These are phyloP conservation scores for Hoplodrina ambigua DNA, from an alignment of 2,888 invertebrate genomes.

Conservation along the genomic window DNA sequence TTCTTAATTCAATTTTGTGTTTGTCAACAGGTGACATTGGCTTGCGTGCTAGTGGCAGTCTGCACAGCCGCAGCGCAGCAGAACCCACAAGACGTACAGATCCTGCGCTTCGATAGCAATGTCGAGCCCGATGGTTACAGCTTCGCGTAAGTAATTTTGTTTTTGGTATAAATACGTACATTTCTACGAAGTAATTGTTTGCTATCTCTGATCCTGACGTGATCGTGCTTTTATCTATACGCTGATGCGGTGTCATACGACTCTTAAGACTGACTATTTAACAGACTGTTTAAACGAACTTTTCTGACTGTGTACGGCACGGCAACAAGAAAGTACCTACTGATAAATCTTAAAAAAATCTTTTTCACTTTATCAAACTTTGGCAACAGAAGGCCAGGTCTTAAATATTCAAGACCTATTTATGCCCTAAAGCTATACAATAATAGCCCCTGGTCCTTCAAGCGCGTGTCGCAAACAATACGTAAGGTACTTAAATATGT, in stretches of 20 bases:
- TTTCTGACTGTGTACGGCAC: no score
- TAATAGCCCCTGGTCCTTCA: conserved; percentile 4
- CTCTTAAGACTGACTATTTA: no score
- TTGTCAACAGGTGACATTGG: conserved; percentile 75
- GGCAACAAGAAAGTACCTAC: no score
- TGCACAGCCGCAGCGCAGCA: conserved; percentile 82
- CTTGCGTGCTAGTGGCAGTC: conserved; percentile 79
- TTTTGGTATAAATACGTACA: background rate
- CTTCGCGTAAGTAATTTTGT: conserved; percentile 89
- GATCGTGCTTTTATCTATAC: no score
- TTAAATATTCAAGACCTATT: background rate
- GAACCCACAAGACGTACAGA: conserved; percentile 87
- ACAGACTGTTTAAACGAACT: background rate
- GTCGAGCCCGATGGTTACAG: conserved; percentile 92
- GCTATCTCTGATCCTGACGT: background rate
- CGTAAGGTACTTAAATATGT: conserved; percentile 16
- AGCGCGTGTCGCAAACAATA: conserved; percentile 33
- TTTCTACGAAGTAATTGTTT: background rate
- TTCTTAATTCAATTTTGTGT: background rate
- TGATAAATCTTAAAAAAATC: background rate
- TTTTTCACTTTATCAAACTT: background rate
- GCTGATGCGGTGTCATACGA: no score
- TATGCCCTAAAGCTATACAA: background rate
- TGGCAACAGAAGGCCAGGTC: background rate
- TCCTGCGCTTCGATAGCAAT: conserved; percentile 91